Conservation (phyloP, 2,113 vertebrate species). For the Chaetops frenatus region DNA sequence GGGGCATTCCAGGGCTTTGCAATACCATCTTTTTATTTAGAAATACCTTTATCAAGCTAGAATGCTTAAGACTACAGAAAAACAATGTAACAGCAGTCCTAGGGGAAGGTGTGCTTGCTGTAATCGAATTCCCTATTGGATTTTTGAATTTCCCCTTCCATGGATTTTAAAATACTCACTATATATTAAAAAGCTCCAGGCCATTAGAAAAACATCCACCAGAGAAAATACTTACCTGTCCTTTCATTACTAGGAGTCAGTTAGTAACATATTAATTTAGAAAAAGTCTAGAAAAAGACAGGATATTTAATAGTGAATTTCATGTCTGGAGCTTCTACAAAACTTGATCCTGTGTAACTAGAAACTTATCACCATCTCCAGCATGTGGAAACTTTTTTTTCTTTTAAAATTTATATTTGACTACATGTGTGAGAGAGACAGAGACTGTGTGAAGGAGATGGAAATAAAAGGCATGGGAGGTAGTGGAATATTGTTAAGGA, state of each 20-base stretch:
- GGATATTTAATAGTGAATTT: not conserved
- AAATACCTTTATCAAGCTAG: not conserved
- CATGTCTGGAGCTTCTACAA: not conserved
- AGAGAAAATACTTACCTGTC: not conserved
- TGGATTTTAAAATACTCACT: not conserved
- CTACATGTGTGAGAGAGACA: not conserved
- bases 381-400: not conserved
- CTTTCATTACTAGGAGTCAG: not conserved
- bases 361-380: not conserved
- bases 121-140: not conserved
- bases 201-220: not conserved
- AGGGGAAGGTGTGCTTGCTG: not conserved
- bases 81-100: not conserved
- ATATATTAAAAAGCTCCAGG: not conserved
- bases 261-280: not conserved
- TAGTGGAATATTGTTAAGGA: not conserved
- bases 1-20: not conserved
- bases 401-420: not conserved
- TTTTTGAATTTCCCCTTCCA: not conserved
- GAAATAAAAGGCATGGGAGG: not conserved
- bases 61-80: not conserved
- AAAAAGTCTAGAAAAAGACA: not conserved
- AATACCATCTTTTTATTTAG: not conserved
- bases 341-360: not conserved
- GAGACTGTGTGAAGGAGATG: not conserved